Conservation (phyloP, 2,113 vertebrate genomes). For the Zosterops hypoxanthus region DNA sequence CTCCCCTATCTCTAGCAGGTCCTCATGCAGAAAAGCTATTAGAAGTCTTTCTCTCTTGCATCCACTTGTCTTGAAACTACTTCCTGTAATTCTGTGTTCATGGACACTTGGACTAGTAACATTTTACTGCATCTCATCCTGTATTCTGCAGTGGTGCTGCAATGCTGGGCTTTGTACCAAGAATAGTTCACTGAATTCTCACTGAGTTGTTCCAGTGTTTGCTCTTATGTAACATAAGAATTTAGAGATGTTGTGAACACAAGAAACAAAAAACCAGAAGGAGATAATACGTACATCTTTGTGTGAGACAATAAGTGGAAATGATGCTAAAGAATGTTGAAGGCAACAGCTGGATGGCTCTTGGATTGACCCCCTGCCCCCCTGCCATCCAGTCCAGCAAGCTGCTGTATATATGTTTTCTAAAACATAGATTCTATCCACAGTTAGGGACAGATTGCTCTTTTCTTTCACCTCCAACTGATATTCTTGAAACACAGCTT, state of each 20-base stretch:
- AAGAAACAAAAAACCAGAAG: background rate
- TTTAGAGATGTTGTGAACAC: background rate
- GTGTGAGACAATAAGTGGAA: background rate
- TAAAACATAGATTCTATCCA: background rate
- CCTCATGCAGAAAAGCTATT: background rate
- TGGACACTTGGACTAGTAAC: background rate
- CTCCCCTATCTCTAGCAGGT: background rate
- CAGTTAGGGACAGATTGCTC: background rate
- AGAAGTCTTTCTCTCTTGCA: background rate
- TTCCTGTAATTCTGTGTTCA: background rate
- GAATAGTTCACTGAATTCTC: background rate
- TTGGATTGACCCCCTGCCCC: background rate
- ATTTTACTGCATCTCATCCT: background rate
- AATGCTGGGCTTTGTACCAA: background rate
- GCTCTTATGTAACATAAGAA: background rate
- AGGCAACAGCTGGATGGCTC: background rate
- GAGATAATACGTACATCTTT: background rate
- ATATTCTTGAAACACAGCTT: background rate
- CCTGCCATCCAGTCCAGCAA: background rate
- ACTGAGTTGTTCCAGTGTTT: background rate
- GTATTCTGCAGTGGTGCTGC: background rate
- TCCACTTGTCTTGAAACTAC: background rate
- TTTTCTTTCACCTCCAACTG: background rate
- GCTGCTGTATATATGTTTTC: background rate
- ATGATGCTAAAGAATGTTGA: background rate